These are phyloP conservation scores for Plutomurus gul DNA, from an alignment of 1,140 invertebrate species.

Conservation along the genomic window DNA sequence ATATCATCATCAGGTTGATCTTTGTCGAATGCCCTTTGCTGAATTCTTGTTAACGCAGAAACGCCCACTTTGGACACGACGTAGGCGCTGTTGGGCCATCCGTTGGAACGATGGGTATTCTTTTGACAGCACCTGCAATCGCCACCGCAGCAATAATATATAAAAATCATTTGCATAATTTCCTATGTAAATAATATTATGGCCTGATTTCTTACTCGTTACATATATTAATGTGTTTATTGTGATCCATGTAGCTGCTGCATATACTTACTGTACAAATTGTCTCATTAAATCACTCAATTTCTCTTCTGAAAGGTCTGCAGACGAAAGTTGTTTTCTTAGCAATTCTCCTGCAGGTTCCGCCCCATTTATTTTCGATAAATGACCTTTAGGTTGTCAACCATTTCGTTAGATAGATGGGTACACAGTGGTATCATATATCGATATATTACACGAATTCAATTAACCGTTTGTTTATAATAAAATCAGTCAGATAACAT, in stretches of 20 bases:
- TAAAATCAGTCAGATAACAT: background rate
- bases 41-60: constrained; percentile 66
- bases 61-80: constrained; percentile 70
- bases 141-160: background rate
- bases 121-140: background rate
- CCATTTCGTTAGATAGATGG: background rate
- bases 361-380: constrained; percentile 63
- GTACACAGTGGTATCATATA: no score
- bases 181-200: background rate
- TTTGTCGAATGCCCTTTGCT: constrained; percentile 67
- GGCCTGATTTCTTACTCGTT: background rate
- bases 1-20: constrained; percentile 60
- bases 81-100: constrained; percentile 70
- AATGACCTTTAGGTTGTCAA: constrained; percentile 60
- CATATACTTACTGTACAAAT: constrained; percentile 65
- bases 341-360: constrained; percentile 58
- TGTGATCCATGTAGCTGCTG: background rate
- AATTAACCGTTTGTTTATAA: background rate
- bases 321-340: constrained; percentile 61
- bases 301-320: constrained; percentile 63
- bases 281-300: constrained; percentile 66
- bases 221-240: background rate
- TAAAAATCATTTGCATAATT: no score
- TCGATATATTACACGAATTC: background rate
- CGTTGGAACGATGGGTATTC: constrained; percentile 56